Evolutionary conservation across 2,888 invertebrate genomes (phyloP).

Genomic region (Dicyrtomina minuta): DNA sequence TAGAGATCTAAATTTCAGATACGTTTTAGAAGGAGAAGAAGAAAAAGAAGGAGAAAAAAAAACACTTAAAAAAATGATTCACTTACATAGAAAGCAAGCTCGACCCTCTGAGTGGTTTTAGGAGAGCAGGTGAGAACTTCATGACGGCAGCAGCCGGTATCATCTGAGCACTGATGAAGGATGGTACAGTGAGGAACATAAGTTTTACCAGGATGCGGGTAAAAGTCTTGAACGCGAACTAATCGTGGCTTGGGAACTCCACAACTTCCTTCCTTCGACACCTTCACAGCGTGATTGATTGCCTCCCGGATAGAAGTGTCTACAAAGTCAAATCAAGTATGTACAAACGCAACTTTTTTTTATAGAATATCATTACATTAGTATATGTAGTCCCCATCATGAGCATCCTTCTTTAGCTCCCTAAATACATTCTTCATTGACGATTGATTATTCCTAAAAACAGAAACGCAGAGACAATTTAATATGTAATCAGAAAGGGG

Average conservation of each 20-base stretch:
- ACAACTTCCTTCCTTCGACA: constrained; percentile 64
- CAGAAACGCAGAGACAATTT: no score
- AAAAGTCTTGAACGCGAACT: constrained; percentile 71
- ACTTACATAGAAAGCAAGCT: constrained; percentile 79
- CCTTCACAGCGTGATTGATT: constrained; percentile 58
- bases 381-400: no score
- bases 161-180: constrained; percentile 81
- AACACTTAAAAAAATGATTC: no score
- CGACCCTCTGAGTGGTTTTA: constrained; percentile 69
- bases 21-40: no score
- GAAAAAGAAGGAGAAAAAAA: no score
- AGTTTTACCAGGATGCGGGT: constrained; percentile 69
- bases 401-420: no score
- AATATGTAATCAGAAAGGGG: no score
- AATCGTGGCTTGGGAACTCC: constrained; percentile 72
- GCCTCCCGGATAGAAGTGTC: constrained; percentile 56
- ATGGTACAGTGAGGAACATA: constrained; percentile 84
- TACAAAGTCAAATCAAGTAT: constrained; percentile 50
- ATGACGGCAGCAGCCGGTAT: constrained; percentile 80
- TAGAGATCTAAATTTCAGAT: no score
- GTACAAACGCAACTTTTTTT: no score
- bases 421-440: no score
- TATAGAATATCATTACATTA: no score
- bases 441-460: no score
- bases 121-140: constrained; percentile 75